A percentile compares a stretch with the other conserved stretches of the same genome.
phyloP scores from a whole-genome alignment of 1,140 invertebrate species.

The Leucophenga varia region DNA sequence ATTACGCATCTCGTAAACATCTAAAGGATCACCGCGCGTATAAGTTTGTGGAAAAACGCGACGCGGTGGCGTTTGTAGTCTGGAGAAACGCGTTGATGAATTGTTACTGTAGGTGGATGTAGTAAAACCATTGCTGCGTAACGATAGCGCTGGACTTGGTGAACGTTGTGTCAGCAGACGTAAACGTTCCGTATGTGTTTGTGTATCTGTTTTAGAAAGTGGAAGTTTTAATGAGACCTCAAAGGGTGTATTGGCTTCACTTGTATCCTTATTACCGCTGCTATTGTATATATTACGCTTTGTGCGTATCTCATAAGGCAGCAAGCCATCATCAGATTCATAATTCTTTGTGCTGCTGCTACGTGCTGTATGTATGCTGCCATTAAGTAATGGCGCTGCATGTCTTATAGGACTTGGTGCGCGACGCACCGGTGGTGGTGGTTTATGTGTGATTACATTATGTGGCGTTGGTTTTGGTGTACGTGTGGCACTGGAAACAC shows the following conservation, averaged over 20 bases:
- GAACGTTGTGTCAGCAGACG: conserved; percentile 36
- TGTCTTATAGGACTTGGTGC: no score
- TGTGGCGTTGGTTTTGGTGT: conserved; percentile 31
- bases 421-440: no score
- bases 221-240: conserved; percentile 48
- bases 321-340: not conserved
- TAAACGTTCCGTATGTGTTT: conserved; percentile 26
- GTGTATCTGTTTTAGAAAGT: conserved; percentile 31
- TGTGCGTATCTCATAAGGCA: conserved; percentile 30
- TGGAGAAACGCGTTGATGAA: conserved; percentile 21
- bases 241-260: conserved; percentile 33
- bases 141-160: conserved; percentile 43
- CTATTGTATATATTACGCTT: conserved; percentile 10
- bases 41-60: conserved; percentile 67
- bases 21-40: conserved; percentile 56
- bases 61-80: conserved; percentile 58
- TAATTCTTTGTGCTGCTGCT: no score
- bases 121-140: conserved; percentile 36
- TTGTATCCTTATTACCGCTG: conserved; percentile 4
- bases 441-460: no score
- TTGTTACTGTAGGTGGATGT: conserved; percentile 18
- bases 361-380: no score
- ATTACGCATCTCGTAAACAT: conserved; percentile 61
- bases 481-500: no score
- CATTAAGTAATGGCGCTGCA: no score